Evolutionary conservation across 2,888 invertebrate genomes (phyloP).

Genomic region (Sipha maydis): DNA sequence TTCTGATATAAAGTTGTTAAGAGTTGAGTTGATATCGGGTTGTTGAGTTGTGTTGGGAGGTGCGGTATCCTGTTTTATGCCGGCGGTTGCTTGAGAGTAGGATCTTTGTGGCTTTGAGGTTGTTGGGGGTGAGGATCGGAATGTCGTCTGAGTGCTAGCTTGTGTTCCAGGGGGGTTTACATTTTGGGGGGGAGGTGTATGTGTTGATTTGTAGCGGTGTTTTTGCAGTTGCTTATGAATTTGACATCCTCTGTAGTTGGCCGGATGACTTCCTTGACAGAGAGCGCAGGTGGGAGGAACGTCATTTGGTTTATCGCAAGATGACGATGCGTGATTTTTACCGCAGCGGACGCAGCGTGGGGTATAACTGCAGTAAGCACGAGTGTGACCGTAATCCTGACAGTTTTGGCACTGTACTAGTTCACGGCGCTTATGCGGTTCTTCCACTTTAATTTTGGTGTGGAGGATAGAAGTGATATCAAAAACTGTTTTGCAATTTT

Average conservation of each 20-base stretch:
- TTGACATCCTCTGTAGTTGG: background rate
- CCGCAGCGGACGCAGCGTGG: background rate
- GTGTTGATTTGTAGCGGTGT: background rate
- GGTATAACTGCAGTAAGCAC: background rate
- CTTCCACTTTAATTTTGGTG: too few relatives aligned
- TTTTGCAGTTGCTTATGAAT: background rate
- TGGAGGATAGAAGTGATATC: too few relatives aligned
- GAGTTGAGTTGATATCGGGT: background rate
- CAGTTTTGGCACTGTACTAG: too few relatives aligned
- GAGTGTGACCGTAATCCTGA: too few relatives aligned
- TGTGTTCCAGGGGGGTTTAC: background rate
- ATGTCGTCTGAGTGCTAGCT: background rate
- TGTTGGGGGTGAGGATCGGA: too few relatives aligned
- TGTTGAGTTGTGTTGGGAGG: background rate
- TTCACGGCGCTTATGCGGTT: too few relatives aligned
- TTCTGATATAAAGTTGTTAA: background rate
- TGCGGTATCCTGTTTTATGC: background rate
- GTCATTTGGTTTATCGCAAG: background rate
- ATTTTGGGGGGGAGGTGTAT: background rate
- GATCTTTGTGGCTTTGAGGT: background rate
- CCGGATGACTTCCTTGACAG: background rate
- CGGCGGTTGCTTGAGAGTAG: background rate
- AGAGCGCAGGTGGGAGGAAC: background rate
- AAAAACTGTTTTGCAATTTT: too few relatives aligned
- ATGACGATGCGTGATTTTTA: background rate